These are phyloP conservation scores for Larimichthys polyactis DNA, from an alignment of 2,113 vertebrate species.

Conservation along the genomic window DNA sequence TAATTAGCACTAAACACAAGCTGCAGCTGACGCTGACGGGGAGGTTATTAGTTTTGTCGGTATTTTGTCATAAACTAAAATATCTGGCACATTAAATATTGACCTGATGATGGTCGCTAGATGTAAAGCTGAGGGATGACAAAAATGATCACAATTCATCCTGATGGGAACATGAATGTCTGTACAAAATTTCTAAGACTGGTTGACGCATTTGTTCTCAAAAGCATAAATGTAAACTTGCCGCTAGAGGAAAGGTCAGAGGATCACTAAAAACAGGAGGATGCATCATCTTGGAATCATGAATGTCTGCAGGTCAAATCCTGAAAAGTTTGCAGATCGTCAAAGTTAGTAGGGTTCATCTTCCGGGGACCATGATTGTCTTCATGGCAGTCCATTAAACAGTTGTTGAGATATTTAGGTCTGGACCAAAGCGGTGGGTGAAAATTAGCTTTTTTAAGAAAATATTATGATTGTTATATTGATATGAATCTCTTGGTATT, in stretches of 20 bases:
- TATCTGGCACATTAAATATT: neutral
- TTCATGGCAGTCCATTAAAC: neutral
- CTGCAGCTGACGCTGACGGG: neutral
- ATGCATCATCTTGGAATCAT: neutral
- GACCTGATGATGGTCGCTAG: neutral
- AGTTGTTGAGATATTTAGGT: neutral
- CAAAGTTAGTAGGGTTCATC: neutral
- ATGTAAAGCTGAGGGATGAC: neutral
- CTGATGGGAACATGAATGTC: neutral
- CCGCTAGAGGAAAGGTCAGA: neutral
- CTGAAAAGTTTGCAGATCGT: neutral
- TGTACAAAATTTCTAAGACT: neutral
- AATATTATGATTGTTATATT: neutral
- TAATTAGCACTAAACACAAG: neutral
- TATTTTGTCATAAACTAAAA: neutral
- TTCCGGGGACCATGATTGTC: neutral
- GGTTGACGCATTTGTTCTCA: neutral
- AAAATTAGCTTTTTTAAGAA: neutral
- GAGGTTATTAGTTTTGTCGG: neutral
- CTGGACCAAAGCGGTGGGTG: neutral
- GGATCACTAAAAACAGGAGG: neutral
- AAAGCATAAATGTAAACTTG: neutral
- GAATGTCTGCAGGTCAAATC: neutral
- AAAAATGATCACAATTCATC: neutral
- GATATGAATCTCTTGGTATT: constrained; percentile 9